These are phyloP conservation scores for Drosophila melanica DNA, from an alignment of 1,140 invertebrate species.

Conservation along the genomic window DNA sequence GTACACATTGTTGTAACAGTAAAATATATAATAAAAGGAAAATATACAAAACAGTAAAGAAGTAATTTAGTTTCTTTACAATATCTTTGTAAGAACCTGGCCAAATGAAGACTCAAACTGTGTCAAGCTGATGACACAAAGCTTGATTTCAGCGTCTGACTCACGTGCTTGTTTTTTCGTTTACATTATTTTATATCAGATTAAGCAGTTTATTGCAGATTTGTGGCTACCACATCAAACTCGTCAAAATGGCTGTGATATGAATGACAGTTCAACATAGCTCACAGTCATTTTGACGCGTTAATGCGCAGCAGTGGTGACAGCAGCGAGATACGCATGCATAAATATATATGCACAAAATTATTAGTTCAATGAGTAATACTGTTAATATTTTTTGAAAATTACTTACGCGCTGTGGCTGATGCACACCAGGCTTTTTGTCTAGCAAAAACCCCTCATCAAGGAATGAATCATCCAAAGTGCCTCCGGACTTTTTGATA, in stretches of 20 bases:
- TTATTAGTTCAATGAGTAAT: background rate
- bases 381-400: background rate
- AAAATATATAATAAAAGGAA: background rate
- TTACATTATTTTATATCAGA: background rate
- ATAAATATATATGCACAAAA: conserved; percentile 3
- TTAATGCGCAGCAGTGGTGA: conserved; percentile 44
- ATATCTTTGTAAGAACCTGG: too few species aligned
- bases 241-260: conserved; percentile 84
- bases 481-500: conserved; percentile 97
- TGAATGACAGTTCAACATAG: conserved; percentile 68
- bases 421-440: conserved; percentile 96
- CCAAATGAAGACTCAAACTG: background rate
- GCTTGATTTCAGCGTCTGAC: conserved; percentile 10
- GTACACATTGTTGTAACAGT: background rate
- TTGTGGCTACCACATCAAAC: conserved; percentile 67
- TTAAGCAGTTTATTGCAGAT: conserved; percentile 12
- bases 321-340: background rate
- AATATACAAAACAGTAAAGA: too few species aligned
- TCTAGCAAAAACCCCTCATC: conserved; percentile 99
- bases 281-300: conserved; percentile 82
- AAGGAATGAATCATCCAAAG: conserved; percentile 96
- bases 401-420: conserved; percentile 88
- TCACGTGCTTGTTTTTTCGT: background rate
- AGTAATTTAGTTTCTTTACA: too few species aligned
- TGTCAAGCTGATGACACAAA: background rate